A percentile compares a stretch with the other conserved stretches of the same genome.
Evolutionary conservation across 2,113 vertebrate species (phyloP).

Genomic region (Tenebrosternarchus preto): DNA sequence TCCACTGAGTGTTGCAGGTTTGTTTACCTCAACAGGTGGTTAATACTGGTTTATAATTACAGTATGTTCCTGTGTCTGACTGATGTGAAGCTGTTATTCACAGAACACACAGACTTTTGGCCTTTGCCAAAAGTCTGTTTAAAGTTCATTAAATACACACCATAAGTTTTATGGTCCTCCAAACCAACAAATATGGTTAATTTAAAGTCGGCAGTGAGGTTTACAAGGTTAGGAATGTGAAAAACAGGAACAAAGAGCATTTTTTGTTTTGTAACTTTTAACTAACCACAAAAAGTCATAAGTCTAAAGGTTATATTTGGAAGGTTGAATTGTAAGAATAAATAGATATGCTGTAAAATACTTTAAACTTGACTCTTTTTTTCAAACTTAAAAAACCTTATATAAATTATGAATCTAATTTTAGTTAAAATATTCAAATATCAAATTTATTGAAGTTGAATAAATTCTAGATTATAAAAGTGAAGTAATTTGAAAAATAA

Average conservation of each 20-base stretch:
- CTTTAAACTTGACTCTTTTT: neutral
- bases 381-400: no score
- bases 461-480: neutral
- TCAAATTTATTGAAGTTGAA: no score
- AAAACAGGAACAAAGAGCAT: neutral
- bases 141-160: constrained; percentile 1
- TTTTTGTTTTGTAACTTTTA: neutral
- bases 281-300: neutral
- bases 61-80: neutral
- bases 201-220: neutral
- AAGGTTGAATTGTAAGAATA: neutral
- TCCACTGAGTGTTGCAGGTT: neutral
- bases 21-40: neutral
- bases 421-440: no score
- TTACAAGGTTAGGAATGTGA: neutral
- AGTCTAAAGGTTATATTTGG: neutral
- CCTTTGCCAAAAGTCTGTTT: neutral
- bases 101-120: constrained; percentile 16
- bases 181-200: neutral
- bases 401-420: no score
- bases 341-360: no score
- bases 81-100: neutral
- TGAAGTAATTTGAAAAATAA: neutral
- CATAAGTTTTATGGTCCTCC: neutral
- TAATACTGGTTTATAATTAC: constrained; percentile 8